phyloP scores from a whole-genome alignment of 1,140 invertebrate genomes.

The Parasteatoda tepidariorum region DNA sequence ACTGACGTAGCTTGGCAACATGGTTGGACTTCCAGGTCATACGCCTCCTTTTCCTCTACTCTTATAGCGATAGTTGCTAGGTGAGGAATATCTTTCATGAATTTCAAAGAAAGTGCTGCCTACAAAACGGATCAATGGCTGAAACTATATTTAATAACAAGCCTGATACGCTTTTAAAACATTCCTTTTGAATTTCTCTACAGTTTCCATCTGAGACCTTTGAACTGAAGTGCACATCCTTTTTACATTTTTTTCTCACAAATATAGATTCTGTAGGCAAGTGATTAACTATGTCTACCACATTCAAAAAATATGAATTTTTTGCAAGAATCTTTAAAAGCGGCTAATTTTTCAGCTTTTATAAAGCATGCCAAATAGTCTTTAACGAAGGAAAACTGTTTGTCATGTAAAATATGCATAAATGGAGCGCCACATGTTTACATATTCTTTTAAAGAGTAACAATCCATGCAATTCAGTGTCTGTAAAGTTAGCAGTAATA shows the following conservation, averaged over 20 bases:
- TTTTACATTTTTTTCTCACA: slow-evolving; percentile 6
- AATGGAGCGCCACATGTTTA: neutral
- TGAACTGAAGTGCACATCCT: neutral
- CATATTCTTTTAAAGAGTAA: too few species aligned
- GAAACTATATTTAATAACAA: neutral
- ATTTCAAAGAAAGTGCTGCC: too few species aligned
- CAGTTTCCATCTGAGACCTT: neutral
- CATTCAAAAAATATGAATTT: neutral
- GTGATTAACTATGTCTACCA: neutral
- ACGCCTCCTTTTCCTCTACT: neutral
- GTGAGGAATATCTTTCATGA: too few species aligned
- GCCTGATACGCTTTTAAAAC: slow-evolving; percentile 1
- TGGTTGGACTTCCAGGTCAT: too few species aligned
- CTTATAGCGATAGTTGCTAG: neutral
- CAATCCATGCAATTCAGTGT: too few species aligned
- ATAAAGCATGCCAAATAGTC: slow-evolving; percentile 4
- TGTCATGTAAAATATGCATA: slow-evolving; percentile 6
- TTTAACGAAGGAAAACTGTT: neutral
- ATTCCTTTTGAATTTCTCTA: neutral
- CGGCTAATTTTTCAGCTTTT: neutral
- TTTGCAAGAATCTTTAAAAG: neutral
- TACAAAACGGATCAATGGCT: neutral
- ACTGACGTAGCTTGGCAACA: neutral
- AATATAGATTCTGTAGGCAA: neutral
- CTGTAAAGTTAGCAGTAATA: too few species aligned